These are phyloP conservation scores for Andrena bucephala DNA, from an alignment of 2,888 invertebrate species.

Conservation along the genomic window DNA sequence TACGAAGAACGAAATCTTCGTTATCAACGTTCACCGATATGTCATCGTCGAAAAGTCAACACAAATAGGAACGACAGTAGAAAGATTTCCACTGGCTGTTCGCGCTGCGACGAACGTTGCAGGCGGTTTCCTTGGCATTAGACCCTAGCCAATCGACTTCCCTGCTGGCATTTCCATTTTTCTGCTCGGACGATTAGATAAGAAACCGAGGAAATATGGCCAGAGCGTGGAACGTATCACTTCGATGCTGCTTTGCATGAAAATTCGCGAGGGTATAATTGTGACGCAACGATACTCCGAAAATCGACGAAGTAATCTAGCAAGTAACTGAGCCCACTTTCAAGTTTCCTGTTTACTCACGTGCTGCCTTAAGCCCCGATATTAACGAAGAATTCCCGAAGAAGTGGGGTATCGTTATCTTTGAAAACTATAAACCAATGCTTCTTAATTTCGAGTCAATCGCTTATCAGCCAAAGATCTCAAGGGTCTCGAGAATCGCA, in stretches of 20 bases:
- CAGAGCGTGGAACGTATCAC: neutral
- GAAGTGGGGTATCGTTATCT: too few relatives aligned
- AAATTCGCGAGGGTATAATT: neutral
- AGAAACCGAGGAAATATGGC: constrained; percentile 16
- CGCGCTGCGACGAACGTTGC: neutral
- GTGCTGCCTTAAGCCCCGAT: too few relatives aligned
- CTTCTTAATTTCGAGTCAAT: neutral
- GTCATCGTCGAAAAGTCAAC: constrained; percentile 36
- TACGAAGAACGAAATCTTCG: neutral
- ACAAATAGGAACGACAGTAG: constrained; percentile 25
- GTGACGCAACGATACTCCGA: neutral
- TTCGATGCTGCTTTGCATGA: neutral
- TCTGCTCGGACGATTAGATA: constrained; percentile 71
- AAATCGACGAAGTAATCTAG: neutral
- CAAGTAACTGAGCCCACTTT: neutral
- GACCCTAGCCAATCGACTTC: constrained; percentile 57
- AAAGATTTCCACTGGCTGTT: constrained; percentile 66
- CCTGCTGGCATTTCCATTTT: constrained; percentile 64
- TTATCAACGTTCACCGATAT: constrained; percentile 49
- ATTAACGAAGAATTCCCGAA: too few relatives aligned
- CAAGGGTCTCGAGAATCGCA: neutral
- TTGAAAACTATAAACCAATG: neutral
- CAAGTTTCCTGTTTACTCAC: neutral
- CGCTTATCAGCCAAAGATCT: neutral
- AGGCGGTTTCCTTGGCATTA: constrained; percentile 72